Evolutionary conservation across 2,888 invertebrate genomes (phyloP), one percentile per base, ranked within the genome.

Genomic region (Andrena camellia): DNA sequence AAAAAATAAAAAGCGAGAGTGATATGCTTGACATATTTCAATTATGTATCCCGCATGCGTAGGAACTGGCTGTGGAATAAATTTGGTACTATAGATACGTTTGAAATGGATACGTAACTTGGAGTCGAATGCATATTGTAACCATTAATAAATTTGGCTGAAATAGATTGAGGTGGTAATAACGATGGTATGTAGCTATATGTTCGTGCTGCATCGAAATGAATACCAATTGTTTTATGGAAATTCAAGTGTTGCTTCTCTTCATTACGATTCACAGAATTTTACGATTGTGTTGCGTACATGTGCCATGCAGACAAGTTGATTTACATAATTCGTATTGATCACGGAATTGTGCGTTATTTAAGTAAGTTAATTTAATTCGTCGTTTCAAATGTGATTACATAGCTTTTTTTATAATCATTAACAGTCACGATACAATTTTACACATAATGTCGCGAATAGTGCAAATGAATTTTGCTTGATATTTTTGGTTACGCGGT

Each of bases 141-240:
- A 63, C 86, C 74, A 87, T 88, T 88, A 87, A 88, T 88, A 86
- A 87, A 84, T 88, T 86, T 67, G 57, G 67, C 63, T 81, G 86
- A 86, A 88, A 84, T 88, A 84, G 88, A 82, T 86, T 80, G 84
- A 86, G 77, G 87, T 84, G 86, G 88, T 82, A 88, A 88, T 88
- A 78, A 86, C 74, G 57, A 8, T 64, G 82, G 84, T 83, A 63
- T 81, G 13, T 42, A 13, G 2, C 35, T 42, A 13, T 42, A 84
- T 78, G 81, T 76, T 74, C 74, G 88, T 79, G 69, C 78, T 78
- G 86, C 84, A 88, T 88, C 88, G 86, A 83, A 88, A 88, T 70
- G 88, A 85, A 85, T 86, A 88, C 88, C 88, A 86, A 88, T 88
- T 86, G 87, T 88, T 86, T 86, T 85, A 88, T 88, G 88, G 88